Conservation (phyloP, 2,797 vertebrate genomes). For the Anniella stebbinsi region DNA sequence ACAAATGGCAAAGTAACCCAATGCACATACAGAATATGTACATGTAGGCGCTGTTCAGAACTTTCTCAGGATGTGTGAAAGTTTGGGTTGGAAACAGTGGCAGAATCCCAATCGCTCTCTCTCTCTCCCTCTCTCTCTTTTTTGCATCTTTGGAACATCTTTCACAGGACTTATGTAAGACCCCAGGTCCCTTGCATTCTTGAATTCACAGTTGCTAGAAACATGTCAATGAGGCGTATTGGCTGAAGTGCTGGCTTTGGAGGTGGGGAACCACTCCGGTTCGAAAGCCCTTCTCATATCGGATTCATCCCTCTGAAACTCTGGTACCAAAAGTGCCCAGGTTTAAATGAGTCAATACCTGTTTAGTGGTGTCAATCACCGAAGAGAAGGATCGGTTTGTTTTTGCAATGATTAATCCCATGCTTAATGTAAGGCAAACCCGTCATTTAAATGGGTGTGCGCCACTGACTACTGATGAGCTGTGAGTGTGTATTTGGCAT, state of each 20-base stretch:
- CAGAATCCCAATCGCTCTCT: not conserved
- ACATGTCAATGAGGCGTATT: not conserved
- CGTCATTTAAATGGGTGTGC: not conserved
- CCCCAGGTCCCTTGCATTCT: not conserved
- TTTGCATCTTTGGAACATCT: not conserved
- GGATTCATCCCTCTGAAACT: not conserved
- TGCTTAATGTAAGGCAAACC: not conserved
- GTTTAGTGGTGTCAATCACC: no score
- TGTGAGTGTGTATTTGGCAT: no score
- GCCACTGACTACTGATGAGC: not conserved
- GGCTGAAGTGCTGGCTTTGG: not conserved
- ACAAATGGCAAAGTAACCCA: not conserved
- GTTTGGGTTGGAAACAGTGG: not conserved
- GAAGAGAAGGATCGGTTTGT: not conserved
- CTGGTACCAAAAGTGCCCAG: not conserved
- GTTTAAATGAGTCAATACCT: not conserved
- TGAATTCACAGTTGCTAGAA: not conserved
- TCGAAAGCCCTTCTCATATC: not conserved
- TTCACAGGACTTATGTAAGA: not conserved
- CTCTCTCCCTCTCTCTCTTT: no score
- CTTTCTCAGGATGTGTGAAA: no score
- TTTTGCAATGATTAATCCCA: not conserved
- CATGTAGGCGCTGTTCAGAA: not conserved
- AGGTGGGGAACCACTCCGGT: not conserved
- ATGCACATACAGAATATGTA: no score